Base-by-base conservation (phyloP, 2,797 vertebrate genomes). In the Hypotaenidia okinawae region DNA sequence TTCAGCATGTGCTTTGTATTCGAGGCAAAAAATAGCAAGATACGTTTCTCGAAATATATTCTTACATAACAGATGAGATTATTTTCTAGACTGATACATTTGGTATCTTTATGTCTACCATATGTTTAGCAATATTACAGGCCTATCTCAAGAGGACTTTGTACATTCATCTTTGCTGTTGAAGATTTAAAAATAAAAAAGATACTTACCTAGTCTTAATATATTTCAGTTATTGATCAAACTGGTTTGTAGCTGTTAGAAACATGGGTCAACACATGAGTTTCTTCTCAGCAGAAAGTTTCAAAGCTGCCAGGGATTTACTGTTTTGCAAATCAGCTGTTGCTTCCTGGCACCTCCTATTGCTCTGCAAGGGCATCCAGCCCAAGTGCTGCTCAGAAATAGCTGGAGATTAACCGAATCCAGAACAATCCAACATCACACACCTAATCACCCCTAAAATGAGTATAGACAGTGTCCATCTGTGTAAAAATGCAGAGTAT, bases 311-410 rank as follows among this genome's bases (percentile, higher is more conserved):
- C 73, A 95, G 73, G 84, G 81, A 87, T 88, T 96, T 91, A 73
- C 74, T 43, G 21, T 84, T 95, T 84, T 88, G 63, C 94, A 97
- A 97, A 97, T 96, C 94, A 96, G 82, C 81, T 91, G 67, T 75
- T 96, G 90, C 84, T 96, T 97, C 51, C 91, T 89, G 83, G 17
- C 88, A 45, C 33, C 62, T 93, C 57, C 66, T 51, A 9, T 55
- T 92, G 35, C 84, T 74, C 93, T 95, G 81, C 83, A 94, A 93
- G 76, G 47, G 54, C 89, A 88, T 94, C 76, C 72, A 82, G 55
- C 95, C 51, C 66, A 90, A 12, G 43, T 6, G 23, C 90, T 83
- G 39, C 78, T 87, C 35, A 90, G 94, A 90, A 95, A 64, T 33
- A 84, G 21, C 72, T 91, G 22, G 70, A 78, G 81, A 95, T 62